Base-by-base conservation (phyloP, 2,797 vertebrate genomes). In the Mormyrops boulengeri region DNA sequence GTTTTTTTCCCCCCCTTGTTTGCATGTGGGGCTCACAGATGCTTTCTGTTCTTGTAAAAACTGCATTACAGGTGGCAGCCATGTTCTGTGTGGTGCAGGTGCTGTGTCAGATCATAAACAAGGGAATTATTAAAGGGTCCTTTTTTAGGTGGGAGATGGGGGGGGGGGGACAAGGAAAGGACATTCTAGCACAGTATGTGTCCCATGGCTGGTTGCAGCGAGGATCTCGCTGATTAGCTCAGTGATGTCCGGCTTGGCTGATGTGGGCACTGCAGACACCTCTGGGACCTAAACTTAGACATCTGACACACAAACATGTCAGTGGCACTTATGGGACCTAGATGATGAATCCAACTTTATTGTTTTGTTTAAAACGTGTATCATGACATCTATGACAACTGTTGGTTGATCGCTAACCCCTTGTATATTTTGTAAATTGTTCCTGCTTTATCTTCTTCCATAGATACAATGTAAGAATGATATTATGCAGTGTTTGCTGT, bases 391-490 rank as follows among this genome's bases (percentile, higher is more conserved):
- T 93, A 93, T 93, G 94, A 93, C 92, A 95, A 93, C 90, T 93
- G 92, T 93, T 92, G 89, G 92, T 82, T 91, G 92, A 94, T 92
- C 92, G 92, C 92, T 93, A 93, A 90, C 91, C 91, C 22, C 89
- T 90, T 94, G 95, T 94, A 95, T 95, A 96, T 95, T 96, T 95
- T 96, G 94, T 95, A 95, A 94, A 96, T 95, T 94, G 95, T 93
- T 92, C 93, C 93, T 93, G 93, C 66, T 93, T 92, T 91, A 92
- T 93, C 90, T 91, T 91, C 90, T 92, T 90, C 92, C 91, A 94
- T 94, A 95, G 93, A 95, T 92, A 90, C 91, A 93, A 94, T 95
- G 96, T 96, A 95, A 96, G 87, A 95, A 96, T 92, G 89, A 94
- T 41, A 89, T 93, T 92, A 90, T 93, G 92, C 91, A 94, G 77